These are phyloP conservation scores for Crenuchus spilurus DNA, from an alignment of 2,797 vertebrate genomes.

Conservation along the genomic window DNA sequence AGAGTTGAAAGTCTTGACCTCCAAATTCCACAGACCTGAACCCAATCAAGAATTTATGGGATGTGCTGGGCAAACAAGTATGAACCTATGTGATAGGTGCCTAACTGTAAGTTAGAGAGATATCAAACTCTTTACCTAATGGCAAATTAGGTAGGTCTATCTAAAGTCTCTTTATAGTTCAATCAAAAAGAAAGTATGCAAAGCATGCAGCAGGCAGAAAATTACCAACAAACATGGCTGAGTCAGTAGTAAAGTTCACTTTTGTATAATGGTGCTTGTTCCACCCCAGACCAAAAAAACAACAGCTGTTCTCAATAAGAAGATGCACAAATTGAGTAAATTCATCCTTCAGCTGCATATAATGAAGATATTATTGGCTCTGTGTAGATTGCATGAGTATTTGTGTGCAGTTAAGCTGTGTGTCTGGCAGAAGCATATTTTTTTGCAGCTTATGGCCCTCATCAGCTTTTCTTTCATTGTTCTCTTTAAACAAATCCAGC, in stretches of 20 bases:
- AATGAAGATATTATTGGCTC: conserved; percentile 2
- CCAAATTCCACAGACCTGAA: no score
- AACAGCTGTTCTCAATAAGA: background rate
- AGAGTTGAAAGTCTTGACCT: no score
- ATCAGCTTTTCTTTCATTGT: conserved; percentile 43
- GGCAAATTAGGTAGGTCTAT: no score
- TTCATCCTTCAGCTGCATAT: background rate
- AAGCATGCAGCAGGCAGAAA: background rate
- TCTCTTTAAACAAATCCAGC: conserved; percentile 46
- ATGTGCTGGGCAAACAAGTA: no score
- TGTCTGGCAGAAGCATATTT: conserved; percentile 26
- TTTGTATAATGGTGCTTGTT: background rate
- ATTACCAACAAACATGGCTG: background rate
- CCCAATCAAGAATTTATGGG: no score
- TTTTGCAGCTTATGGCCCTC: conserved; percentile 22
- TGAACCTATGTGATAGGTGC: no score
- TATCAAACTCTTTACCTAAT: no score
- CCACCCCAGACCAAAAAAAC: background rate
- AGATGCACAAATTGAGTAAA: conserved; percentile 15
- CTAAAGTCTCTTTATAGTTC: no score
- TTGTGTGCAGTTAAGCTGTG: conserved; percentile 21
- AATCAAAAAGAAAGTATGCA: no score
- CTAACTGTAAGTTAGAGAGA: no score
- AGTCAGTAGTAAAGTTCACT: background rate
- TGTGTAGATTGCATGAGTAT: background rate